Evolutionary conservation across 2,797 vertebrate species (phyloP), one percentile per base, ranked within the genome.

Genomic region (Platyrinchus mystaceus): DNA sequence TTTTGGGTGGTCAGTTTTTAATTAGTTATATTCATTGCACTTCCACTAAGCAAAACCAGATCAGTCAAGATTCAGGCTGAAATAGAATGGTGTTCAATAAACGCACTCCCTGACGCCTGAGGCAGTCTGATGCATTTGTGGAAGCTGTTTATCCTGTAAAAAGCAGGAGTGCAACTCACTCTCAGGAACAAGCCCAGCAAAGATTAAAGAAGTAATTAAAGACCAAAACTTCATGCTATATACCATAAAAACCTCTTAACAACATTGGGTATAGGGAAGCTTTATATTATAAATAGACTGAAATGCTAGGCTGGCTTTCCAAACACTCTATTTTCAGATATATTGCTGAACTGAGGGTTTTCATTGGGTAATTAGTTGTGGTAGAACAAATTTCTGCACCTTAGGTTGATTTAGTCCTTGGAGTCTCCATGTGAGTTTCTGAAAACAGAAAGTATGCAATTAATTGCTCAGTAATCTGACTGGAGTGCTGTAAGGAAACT

Each of bases 151-250:
- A 92, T 47, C 81, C 90, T 85, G 41, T 89, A 77, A 95, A 96
- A 83, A n/a, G 71, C 75, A 77, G 41, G 46, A 95, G 49, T 71
- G 74, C 49, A 87, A 86, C 88, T 84, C 89, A 56, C 87, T 95
- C 71, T 90, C 90, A 87, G 84, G 78, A 94, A 75, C 49, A 71
- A 95, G 37, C 30, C 56, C 56, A 87, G 39, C 24, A 93, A 83
- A 96, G 94, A 95, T 95, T 93, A 97, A 95, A 95, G 90, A 60
- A 80, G 53, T 92, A 94, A 94, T 95, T 95, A 95, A 89, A 87
- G 89, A 87, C 44, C 64, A 90, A 95, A 92, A 89, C 60, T 77
- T 85, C 58, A 80, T 71, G 49, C 34, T 92, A 67, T 64, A 52
- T 79, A 32, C 75, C 24, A 17, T 94, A 93, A 95, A 95, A 95